These are phyloP conservation scores for Dendrolimus pini DNA, from an alignment of 2,888 invertebrate genomes.

Conservation along the genomic window DNA sequence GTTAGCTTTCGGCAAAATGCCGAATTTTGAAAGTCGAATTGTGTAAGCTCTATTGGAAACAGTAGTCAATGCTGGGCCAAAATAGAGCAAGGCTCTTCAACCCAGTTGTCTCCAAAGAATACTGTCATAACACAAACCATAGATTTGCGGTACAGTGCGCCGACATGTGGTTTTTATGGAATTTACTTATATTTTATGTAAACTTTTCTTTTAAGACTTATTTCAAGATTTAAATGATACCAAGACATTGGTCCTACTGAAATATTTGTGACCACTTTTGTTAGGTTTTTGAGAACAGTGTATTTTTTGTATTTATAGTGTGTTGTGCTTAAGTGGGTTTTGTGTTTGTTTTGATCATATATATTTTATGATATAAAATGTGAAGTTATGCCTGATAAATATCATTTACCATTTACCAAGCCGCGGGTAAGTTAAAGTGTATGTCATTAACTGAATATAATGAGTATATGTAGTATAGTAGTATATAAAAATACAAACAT, in stretches of 20 bases:
- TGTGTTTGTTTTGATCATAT: no score
- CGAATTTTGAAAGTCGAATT: background rate
- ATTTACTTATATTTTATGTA: background rate
- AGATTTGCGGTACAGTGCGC: background rate
- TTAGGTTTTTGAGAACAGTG: no score
- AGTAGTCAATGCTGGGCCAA: slow-evolving; percentile 17
- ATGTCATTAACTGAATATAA: no score
- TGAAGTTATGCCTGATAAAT: background rate
- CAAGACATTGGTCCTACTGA: no score
- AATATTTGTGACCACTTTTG: no score
- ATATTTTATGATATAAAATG: background rate
- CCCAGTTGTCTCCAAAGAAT: background rate
- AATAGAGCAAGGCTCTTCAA: slow-evolving; percentile 43
- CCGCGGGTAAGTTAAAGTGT: background rate
- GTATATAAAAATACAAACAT: no score
- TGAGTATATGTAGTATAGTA: no score
- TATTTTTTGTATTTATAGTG: no score
- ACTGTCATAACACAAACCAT: background rate
- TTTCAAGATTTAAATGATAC: no score
- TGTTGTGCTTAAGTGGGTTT: no score
- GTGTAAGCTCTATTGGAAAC: background rate
- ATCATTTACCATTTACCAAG: background rate
- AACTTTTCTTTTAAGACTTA: background rate
- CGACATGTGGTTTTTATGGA: background rate
- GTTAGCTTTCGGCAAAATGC: background rate